These are phyloP conservation scores for Acronicta alni DNA, from an alignment of 2,888 invertebrate genomes.

Conservation along the genomic window DNA sequence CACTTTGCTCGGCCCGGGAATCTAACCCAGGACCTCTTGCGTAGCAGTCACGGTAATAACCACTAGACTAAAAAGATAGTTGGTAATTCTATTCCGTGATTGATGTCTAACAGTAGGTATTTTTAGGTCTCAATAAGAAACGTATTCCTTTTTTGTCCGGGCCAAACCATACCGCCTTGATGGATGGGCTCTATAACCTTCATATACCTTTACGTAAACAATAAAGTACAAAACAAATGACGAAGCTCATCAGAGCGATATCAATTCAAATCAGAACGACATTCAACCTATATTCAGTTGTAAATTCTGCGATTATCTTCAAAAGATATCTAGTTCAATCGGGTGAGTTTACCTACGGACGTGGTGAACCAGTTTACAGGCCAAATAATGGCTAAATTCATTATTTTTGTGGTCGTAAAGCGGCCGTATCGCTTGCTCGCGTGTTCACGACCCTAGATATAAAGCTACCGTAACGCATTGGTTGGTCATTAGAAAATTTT, in stretches of 20 bases:
- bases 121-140: constrained; percentile 11
- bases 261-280: constrained; percentile 45
- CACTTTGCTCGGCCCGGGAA: no score
- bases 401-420: constrained; percentile 78
- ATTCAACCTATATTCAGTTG: constrained; percentile 16
- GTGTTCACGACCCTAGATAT: constrained; percentile 63
- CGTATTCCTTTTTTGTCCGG: constrained; percentile 9
- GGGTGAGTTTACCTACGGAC: constrained; percentile 45
- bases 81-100: no score
- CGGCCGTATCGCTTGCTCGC: constrained; percentile 71
- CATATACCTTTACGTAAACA: constrained; percentile 8
- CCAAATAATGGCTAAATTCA: constrained; percentile 79
- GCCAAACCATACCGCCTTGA: constrained; percentile 11
- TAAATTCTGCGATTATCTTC: constrained; percentile 37
- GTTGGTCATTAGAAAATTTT: neutral
- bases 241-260: constrained; percentile 23
- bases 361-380: constrained; percentile 62
- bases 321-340: constrained; percentile 47
- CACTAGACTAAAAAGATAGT: no score
- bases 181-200: constrained; percentile 40
- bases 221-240: constrained; percentile 32
- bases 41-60: no score
- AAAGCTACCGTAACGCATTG: constrained; percentile 33
- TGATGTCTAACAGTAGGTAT: neutral
- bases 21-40: no score